Conservation (phyloP, 2,797 vertebrate genomes). For the Vultur gryphus region DNA sequence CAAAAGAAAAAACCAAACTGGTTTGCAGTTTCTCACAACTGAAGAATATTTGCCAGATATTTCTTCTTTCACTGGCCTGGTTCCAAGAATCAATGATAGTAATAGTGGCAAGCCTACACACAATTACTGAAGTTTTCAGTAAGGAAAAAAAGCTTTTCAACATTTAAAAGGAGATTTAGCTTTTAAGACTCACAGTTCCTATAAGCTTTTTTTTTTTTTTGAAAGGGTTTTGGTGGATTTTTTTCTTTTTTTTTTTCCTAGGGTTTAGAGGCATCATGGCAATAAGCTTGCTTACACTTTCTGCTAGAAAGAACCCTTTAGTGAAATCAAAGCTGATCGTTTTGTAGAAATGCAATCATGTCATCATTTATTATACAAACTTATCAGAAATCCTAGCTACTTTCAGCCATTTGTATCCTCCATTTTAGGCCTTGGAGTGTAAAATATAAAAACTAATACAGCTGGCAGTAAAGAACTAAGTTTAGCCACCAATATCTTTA, state of each 20-base stretch:
- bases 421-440: not conserved
- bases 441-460: not conserved
- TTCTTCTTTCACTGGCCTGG: not conserved
- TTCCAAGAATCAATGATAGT: not conserved
- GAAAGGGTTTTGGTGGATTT: rapidly evolving
- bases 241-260: rapidly evolving
- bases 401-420: not conserved
- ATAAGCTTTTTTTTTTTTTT: too few relatives aligned
- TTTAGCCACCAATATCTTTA: not conserved
- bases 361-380: not conserved
- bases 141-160: not conserved
- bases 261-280: not conserved
- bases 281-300: not conserved
- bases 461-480: not conserved
- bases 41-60: not conserved
- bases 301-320: not conserved
- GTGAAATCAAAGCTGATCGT: not conserved
- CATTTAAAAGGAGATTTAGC: not conserved
- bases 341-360: not conserved
- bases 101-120: not conserved
- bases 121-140: not conserved
- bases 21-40: not conserved
- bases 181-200: not conserved
- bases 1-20: not conserved
- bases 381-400: not conserved